Evolutionary conservation across 2,888 invertebrate species (phyloP), one percentile per base, ranked within the genome.

Genomic region (Melinopterus prodromus): DNA sequence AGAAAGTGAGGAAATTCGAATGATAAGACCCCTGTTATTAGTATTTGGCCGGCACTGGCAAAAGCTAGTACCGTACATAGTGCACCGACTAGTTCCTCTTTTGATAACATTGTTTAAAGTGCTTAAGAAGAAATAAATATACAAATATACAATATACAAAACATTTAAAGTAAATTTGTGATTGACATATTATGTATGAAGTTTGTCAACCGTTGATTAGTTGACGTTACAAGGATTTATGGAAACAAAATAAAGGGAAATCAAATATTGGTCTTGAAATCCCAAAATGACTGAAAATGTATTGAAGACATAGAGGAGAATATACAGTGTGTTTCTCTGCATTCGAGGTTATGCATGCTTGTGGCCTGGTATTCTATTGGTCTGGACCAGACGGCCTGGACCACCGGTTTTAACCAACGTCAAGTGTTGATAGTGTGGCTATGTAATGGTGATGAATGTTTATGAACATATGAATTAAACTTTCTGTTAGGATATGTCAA

Each of bases 1-100:
- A 85, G 80, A 72, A 84, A 82, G 74, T 84, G 84, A 3, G 85
- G 82, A 75, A 86, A 83, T 14, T 81, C 80, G 77, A 85, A 84
- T 16, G 83, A 86, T 0, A 86, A 91, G 0, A 86, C 85, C 15
- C 90, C 91, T 0, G 91, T 91, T 0, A 89, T 88, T 69, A 91
- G 90, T 0, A 92, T 91, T 85, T 91, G 90, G 81, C 84, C 86
- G 2, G 84, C 85, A 3, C 91, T 88, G 0, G 84, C 87, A 6
- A 87, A 89, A 38, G 84, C 89, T 69, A 89, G 87, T 0, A 90
- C 90, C 53, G 85, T 83, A 81, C 85, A 83, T 37, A 85, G 76
- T 74, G 80, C 81, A 71, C 82, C 5, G 86, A 88, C 0, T 90
- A 90, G 74, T 89, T 90, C 0, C 6, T 78, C 71, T 76, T 70